A percentile compares a stretch with the other conserved stretches of the same genome.
phyloP scores from a whole-genome alignment of 2,888 invertebrate genomes.

The Aporophyla nigra region DNA sequence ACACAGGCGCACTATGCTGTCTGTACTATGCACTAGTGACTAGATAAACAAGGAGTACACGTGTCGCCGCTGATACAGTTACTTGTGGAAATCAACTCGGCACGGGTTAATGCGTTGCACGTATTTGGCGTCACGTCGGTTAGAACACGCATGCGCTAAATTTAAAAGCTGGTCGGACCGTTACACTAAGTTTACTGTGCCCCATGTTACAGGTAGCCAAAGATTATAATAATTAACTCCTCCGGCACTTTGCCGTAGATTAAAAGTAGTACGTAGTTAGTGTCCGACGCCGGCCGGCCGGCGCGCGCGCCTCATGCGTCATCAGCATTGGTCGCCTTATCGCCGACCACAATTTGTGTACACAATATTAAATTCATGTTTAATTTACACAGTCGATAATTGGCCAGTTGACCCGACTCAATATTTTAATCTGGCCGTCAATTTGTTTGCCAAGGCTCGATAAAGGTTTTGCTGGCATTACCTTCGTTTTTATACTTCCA shows the following conservation, averaged over 20 bases:
- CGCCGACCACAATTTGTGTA: constrained; percentile 67
- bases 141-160: constrained; percentile 73
- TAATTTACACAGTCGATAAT: constrained; percentile 71
- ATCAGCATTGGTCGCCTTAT: constrained; percentile 67
- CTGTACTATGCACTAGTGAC: constrained; percentile 47
- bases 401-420: constrained; percentile 70
- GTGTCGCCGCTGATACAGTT: constrained; percentile 61
- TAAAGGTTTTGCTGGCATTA: constrained; percentile 60
- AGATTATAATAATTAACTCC: constrained; percentile 75
- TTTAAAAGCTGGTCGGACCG: constrained; percentile 76
- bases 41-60: constrained; percentile 72
- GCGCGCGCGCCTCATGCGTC: constrained; percentile 63
- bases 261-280: constrained; percentile 59
- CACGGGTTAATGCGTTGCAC: constrained; percentile 68
- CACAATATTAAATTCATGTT: constrained; percentile 63
- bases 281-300: constrained; percentile 41
- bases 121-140: constrained; percentile 63
- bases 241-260: constrained; percentile 59
- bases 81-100: constrained; percentile 55
- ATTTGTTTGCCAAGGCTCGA: constrained; percentile 72
- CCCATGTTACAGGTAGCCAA: constrained; percentile 73
- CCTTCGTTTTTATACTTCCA: constrained; percentile 53
- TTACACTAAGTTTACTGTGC: constrained; percentile 72
- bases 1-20: constrained; percentile 42
- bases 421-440: constrained; percentile 73